A percentile compares a stretch with the other conserved stretches of the same genome.
These are phyloP conservation scores for Dynastes tityus DNA, from an alignment of 2,888 invertebrate genomes.

Conservation along the genomic window DNA sequence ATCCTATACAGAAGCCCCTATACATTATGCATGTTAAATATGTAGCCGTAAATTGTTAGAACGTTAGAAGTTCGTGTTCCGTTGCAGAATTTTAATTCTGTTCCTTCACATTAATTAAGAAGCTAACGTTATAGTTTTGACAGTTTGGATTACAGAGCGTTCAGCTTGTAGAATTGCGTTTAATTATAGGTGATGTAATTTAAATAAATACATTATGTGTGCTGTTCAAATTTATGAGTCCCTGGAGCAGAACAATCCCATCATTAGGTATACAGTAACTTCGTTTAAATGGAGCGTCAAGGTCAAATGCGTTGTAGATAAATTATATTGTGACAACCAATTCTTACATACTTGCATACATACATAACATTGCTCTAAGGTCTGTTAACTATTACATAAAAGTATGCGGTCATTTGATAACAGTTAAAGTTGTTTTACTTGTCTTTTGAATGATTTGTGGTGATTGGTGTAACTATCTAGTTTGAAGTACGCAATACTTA, in stretches of 20 bases:
- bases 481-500: too few species aligned
- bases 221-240: slow-evolving; percentile 14
- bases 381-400: too few species aligned
- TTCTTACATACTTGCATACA: too few species aligned
- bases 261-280: neutral
- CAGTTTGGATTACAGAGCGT: slow-evolving; percentile 8
- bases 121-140: slow-evolving; percentile 24
- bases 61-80: neutral
- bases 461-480: too few species aligned
- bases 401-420: too few species aligned
- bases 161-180: slow-evolving; percentile 5
- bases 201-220: slow-evolving; percentile 7
- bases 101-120: slow-evolving; percentile 12
- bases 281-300: too few species aligned
- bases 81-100: slow-evolving; percentile 12
- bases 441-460: too few species aligned
- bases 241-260: neutral
- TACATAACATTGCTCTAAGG: too few species aligned
- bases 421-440: too few species aligned
- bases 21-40: slow-evolving; percentile 8
- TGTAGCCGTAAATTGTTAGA: slow-evolving; percentile 10
- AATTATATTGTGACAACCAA: too few species aligned
- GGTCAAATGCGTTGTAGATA: too few species aligned
- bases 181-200: slow-evolving; percentile 34
- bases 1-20: neutral